Base-by-base conservation (phyloP, 2,888 invertebrate genomes). In the Gandaritis pyraliata region DNA sequence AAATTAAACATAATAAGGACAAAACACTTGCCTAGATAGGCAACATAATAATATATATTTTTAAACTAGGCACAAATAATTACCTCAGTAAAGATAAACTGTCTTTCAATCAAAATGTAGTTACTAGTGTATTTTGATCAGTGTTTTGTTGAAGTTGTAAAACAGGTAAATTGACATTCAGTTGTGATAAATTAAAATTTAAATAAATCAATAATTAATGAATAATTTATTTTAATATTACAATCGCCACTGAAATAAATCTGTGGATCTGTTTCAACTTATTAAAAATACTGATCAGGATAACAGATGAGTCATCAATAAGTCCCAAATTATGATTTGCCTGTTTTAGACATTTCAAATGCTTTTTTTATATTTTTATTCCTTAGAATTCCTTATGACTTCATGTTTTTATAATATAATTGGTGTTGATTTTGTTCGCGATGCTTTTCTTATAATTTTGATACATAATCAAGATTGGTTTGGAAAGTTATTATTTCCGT, bases 1-100 rank as follows among this genome's bases (percentile, higher is more conserved):
- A 53, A 56, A 45, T 53, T 29, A 66, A 64, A 39, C 56, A 54
- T 70, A 11, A 74, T 71, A 68, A 66, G 64, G 58, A 70, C 64
- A 60, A 69, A 41, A 62, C 67, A 38, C 23, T 48, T 11, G 46
- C 57, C 49, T 51, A 48, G 41, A 23, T 18, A 36, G n/a, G 30
- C 13, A 10, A 11, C 15, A 15, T 1, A 15, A 30, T 39, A 39
- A 15, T 38, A 47, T 29, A 1, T 1, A 15, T 15, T 29, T 39
- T 47, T 15, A 47, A 29, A 57, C n/a, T 15, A 41, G 18, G 41
- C 51, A 56, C 51, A 56, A 56, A 58, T 15, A 13, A 58, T 47
- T 46, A 62, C 57, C 57, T 57, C 43, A 57, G 41, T 41, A n/a
- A 33, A 47, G 39, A 12, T n/a, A 51, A 51, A 30, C 23, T 23